Evolutionary conservation across 23 tunicate genomes (phyloP), one percentile per base, ranked within the genome.

Genomic region (Corella eumyota): DNA sequence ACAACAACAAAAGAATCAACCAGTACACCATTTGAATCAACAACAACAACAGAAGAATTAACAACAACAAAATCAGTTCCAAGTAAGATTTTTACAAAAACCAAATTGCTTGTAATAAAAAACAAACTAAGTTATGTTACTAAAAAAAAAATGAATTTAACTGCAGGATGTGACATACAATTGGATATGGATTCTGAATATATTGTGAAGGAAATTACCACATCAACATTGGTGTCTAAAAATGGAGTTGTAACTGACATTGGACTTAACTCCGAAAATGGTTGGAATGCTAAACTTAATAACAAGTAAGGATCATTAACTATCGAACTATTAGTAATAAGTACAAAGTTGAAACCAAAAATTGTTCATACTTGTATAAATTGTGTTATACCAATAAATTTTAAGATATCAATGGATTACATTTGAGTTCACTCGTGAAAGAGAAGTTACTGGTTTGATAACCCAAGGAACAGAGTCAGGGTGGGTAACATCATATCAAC

Each of bases 301-400:
- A 54, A 54, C 60, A 54, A 54, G 60, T 54, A 54, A 3, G 28
- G n/a, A n/a, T n/a, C n/a, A n/a, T n/a, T n/a, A n/a, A n/a, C n/a
- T n/a, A n/a, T n/a, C n/a, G n/a, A n/a, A n/a, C n/a, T n/a, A n/a
- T n/a, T n/a, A n/a, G n/a, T n/a, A n/a, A n/a, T n/a, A n/a, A n/a
- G n/a, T n/a, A n/a, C n/a, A n/a, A n/a, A n/a, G n/a, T n/a, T n/a
- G n/a, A n/a, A n/a, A n/a, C n/a, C n/a, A n/a, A n/a, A n/a, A n/a
- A n/a, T n/a, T n/a, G n/a, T n/a, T n/a, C n/a, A n/a, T n/a, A n/a
- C n/a, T n/a, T n/a, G n/a, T n/a, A n/a, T n/a, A n/a, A n/a, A n/a
- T 40, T 11, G 15, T 40, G 15, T 15, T 15, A 11, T 40, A 9
- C 15, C 48, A 9, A 40, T 9, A 40, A 40, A 9, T 9, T 22